Evolutionary conservation across 92 coral and sea anemone genomes (phyloP), one percentile per base, ranked within the genome.

Genomic region (Palythoa grandiflora): DNA sequence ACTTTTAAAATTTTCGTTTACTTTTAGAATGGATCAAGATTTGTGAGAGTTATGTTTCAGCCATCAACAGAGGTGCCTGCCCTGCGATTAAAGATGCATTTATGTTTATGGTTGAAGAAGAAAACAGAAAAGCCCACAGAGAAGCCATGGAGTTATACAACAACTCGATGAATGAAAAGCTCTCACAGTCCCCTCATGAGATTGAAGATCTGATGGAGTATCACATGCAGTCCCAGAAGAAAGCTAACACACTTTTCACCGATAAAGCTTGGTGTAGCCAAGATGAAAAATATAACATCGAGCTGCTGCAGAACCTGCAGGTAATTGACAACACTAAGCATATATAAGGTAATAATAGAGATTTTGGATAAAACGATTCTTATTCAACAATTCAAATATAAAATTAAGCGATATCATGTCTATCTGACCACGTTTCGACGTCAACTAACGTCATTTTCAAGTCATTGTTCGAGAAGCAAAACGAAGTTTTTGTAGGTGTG

Each of bases 21-120:
- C 37, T 5, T 20, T 2, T 68, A 81, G 86, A 81, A 81, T 81
- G 86, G 86, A 81, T 81, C 48, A 81, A 48, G 74, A 81, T 81
- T 28, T 81, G 86, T 12, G 86, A 81, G 63, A 81, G 86, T 51
- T 81, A 81, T 63, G 75, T 66, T 12, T 81, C 86, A 19, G 86
- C 86, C 6, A 81, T 81, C 19, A 81, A 66, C 86, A 81, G 48
- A 14, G 86, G 86, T 12, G 86, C 86, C 44, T 81, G 86, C 13
- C 86, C 86, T 20, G 86, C 66, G 7, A 81, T 81, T 20, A 73
- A 73, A 36, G 77, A 73, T 73, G 77, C 77, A 28, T 73, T 73
- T 40, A 16, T 38, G 54, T 73, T 73, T 40, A 73, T 73, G 77
- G 77, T 73, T 12, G 54, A 73, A 38, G 77, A 73, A 39, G 77